A percentile compares a stretch with the other conserved stretches of the same genome.
phyloP scores from a whole-genome alignment of 2,888 invertebrate genomes.

The Julus scandinavius region DNA sequence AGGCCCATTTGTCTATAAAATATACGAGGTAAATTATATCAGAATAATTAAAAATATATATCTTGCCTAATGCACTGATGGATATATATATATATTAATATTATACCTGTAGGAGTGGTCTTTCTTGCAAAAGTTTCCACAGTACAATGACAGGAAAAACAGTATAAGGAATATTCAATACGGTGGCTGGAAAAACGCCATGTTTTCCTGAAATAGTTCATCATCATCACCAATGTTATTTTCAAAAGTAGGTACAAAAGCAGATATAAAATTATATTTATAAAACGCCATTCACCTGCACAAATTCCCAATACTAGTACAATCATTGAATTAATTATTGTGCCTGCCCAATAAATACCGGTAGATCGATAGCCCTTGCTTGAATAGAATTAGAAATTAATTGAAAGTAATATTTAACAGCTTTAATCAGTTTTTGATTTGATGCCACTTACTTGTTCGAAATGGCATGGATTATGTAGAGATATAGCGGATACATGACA shows the following conservation, averaged over 20 bases:
- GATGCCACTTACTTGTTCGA: constrained; percentile 28
- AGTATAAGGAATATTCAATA: constrained; percentile 49
- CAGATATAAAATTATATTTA: neutral
- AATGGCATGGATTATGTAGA: constrained; percentile 54
- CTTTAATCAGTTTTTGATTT: neutral
- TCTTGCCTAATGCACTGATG: neutral
- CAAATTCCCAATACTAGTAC: constrained; percentile 35
- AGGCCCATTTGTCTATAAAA: neutral
- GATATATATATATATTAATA: neutral
- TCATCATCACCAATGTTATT: neutral
- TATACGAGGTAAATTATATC: neutral
- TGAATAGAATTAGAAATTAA: neutral
- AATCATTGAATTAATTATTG: constrained; percentile 47
- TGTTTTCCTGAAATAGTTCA: constrained; percentile 33
- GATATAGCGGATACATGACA: constrained; percentile 26
- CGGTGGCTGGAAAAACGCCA: constrained; percentile 46
- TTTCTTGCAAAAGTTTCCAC: constrained; percentile 31
- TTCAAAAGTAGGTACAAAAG: neutral
- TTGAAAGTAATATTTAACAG: neutral
- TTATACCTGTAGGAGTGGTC: constrained; percentile 10
- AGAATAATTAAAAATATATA: neutral
- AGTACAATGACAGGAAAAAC: constrained; percentile 41
- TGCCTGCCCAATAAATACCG: constrained; percentile 50
- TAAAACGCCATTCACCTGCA: neutral
- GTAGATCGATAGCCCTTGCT: constrained; percentile 43